Base-by-base conservation (phyloP, 2,888 invertebrate species). In the Calephelis perditalis region DNA sequence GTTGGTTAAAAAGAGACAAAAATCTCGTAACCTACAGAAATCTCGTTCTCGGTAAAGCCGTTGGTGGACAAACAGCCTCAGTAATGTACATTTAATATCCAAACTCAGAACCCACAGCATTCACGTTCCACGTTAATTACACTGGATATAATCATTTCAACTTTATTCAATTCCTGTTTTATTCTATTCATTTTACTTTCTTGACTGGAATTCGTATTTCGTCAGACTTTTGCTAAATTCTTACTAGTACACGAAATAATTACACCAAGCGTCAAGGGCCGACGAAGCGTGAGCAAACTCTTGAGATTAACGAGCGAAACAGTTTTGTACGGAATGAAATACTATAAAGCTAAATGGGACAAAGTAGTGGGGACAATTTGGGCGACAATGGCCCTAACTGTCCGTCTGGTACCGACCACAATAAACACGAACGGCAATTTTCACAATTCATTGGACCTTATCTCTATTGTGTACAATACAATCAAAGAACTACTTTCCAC, bases 381-480 rank as follows among this genome's bases (percentile, higher is more conserved):
- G 58, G 61, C 61, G 63, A 60, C 63, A 63, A 61, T 60, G 58
- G 43, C 58, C 58, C 55, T 56, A 58, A 58, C 63, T 62, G 60
- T 59, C 56, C 56, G 62, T 65, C 63, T 64, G 60, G 62, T 65
- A 68, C 66, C 70, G 68, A 64, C 61, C 69, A 71, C 71, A 70
- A 74, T 73, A 75, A 74, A 74, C 72, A 71, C 69, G 63, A 68
- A 67, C 65, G 69, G 67, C 72, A 70, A 72, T 73, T 73, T 71
- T 70, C 71, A 73, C 73, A 71, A 75, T 74, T 74, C 71, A 74
- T 70, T 71, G 70, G 66, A 68, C 65, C 71, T 73, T 74, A 74
- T 73, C 74, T 72, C 69, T 71, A 73, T 73, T 71, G 70, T 70
- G 63, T 57, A 57, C 57, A 26, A 44, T n/a, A 9, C 15, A 49